phyloP scores from a whole-genome alignment of 2,113 vertebrate genomes.

The Cettia cetti region DNA sequence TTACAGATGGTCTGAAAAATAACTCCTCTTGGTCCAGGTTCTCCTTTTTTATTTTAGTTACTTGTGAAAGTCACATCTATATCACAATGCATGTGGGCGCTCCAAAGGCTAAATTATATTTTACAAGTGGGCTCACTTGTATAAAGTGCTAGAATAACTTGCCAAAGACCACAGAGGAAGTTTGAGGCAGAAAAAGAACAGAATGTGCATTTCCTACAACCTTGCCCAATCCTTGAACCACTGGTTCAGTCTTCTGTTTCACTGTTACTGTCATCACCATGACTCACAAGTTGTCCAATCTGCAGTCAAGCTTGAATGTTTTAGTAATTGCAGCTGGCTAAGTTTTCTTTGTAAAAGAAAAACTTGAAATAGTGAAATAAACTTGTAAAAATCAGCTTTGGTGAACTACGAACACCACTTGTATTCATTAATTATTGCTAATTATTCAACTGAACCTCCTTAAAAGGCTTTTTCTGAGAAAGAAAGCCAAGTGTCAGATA shows the following conservation, averaged over 20 bases:
- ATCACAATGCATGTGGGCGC: background rate
- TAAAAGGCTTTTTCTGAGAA: background rate
- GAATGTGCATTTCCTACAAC: background rate
- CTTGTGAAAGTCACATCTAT: background rate
- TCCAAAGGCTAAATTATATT: background rate
- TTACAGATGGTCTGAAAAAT: background rate
- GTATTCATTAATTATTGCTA: background rate
- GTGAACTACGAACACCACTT: background rate
- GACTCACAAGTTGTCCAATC: background rate
- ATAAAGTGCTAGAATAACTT: background rate
- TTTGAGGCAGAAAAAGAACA: background rate
- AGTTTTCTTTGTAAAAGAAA: background rate
- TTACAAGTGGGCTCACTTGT: background rate
- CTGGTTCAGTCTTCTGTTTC: background rate
- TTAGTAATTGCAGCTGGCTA: background rate
- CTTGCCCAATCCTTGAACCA: background rate
- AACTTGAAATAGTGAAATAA: background rate
- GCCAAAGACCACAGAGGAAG: background rate
- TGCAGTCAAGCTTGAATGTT: background rate
- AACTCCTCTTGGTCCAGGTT: background rate
- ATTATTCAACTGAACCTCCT: background rate
- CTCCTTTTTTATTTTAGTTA: background rate
- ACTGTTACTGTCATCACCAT: background rate
- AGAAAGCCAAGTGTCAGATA: background rate
- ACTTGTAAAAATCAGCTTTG: background rate